Percentiles rank a stretch among this genome's conserved stretches.
phyloP scores from a whole-genome alignment of 2,888 invertebrate genomes.

The Sinohyriopsis cumingii region DNA sequence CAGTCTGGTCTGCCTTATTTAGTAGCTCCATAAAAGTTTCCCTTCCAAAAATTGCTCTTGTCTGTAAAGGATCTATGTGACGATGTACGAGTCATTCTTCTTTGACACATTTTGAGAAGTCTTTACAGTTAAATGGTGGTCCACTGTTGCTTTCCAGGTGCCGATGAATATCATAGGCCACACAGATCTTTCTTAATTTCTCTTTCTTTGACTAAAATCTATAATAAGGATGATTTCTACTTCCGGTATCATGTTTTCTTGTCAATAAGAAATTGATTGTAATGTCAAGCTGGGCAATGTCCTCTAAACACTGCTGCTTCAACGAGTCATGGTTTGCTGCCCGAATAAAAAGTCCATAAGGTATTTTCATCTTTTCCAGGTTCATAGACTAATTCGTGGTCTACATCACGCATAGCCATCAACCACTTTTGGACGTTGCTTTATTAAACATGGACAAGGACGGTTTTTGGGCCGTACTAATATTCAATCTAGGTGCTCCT shows the following conservation, averaged over 20 bases:
- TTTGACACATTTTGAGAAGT: slow-evolving; percentile 11
- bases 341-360: slow-evolving; percentile 1
- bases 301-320: slow-evolving; percentile 1
- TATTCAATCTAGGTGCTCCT: slow-evolving; percentile 24
- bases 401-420: slow-evolving; percentile 13
- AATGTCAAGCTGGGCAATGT: slow-evolving; percentile 1
- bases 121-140: slow-evolving; percentile 21
- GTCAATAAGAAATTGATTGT: slow-evolving; percentile 8
- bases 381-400: slow-evolving; percentile 17
- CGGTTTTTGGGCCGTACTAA: slow-evolving; percentile 20
- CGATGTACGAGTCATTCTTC: slow-evolving; percentile 19
- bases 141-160: slow-evolving; percentile 15
- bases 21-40: slow-evolving; percentile 14
- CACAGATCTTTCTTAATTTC: slow-evolving; percentile 12
- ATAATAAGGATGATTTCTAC: slow-evolving; percentile 9
- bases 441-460: slow-evolving; percentile 21
- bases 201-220: slow-evolving; percentile 3
- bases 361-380: slow-evolving; percentile 19
- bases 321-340: not conserved
- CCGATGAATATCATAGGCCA: slow-evolving; percentile 12
- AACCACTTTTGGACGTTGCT: slow-evolving; percentile 12
- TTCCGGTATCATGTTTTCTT: slow-evolving; percentile 9
- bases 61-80: slow-evolving; percentile 8
- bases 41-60: slow-evolving; percentile 14
- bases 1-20: not conserved